Evolutionary conservation across 92 coral and sea anemone species (phyloP), one percentile per base, ranked within the genome.

Genomic region (Actinostola sp.): DNA sequence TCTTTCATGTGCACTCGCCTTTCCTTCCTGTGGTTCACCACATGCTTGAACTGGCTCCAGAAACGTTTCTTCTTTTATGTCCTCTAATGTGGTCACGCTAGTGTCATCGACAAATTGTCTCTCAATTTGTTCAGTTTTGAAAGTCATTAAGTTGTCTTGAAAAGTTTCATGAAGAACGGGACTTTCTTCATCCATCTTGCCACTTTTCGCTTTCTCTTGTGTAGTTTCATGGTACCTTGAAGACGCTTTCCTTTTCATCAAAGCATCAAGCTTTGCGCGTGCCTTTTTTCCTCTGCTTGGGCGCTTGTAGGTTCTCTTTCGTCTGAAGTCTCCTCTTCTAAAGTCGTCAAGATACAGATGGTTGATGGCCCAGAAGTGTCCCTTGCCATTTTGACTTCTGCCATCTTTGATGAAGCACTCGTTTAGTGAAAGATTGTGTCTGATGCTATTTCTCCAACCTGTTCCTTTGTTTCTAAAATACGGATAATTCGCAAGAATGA

Each of bases 371-470:
- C 98, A 93, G 67, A 84, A 93, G 68, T 93, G 97, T 17, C 97
- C 97, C 78, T 93, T 93, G 1, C 97, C 97, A 54, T 93, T 93
- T 2, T 93, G 98, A 74, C 98, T 93, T 54, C 98, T 89, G 50
- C 98, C 98, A 58, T 92, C 87, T 60, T 93, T 93, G 49, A 93
- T 63, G 78, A 93, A 93, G 66, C 98, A 93, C 67, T 93, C 98
- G 67, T 93, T 93, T 9, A 93, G 92, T 0, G 96, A 89, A 0
- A 93, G 82, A 39, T 93, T 93, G 48, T 93, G 97, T 8, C 97
- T 86, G 52, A 93, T 93, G 71, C 97, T 93, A 85, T 93, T 93
- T 64, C 93, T 84, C 97, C 98, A 93, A n/a, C 98, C 98, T 15
- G 93, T 93, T 13, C 98, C 98, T 62, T 91, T 91, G 75, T 89